Base-by-base conservation (phyloP, 2,888 invertebrate genomes). In the Listrodromus nycthemerus region DNA sequence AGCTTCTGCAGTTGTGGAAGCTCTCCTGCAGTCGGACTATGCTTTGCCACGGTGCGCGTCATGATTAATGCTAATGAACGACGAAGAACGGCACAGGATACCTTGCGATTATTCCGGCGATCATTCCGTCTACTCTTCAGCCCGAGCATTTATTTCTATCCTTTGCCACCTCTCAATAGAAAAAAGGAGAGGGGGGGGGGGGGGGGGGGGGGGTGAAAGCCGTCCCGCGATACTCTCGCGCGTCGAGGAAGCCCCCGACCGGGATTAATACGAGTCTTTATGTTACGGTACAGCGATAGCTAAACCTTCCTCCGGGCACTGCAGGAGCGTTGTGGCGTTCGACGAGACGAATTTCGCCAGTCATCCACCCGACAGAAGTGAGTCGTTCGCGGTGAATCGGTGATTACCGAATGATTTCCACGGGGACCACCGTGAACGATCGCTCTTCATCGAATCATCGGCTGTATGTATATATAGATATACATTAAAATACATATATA, bases 361-460 rank as follows among this genome's bases (percentile, higher is more conserved):
- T 85, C 84, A 85, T 79, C 80, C 80, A 76, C 80, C 80, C 71
- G 83, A 80, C 76, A 76, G 73, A 85, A 85, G 82, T 85, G 82
- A 85, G 82, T 85, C 83, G 83, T 83, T 80, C 80, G 79, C 77
- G 80, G 80, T 82, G 76, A 82, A 82, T 82, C 84, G 82, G 76
- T 80, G 84, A 85, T 82, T 85, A 85, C 82, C 82, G 82, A 85
- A 85, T 82, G 82, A 82, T 82, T 76, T 73, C 79, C 75, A 61
- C 58, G 58, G 58, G 27, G 84, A 85, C 84, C 84, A 85, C 84
- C 84, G 82, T 79, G 84, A 80, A 83, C 71, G 83, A 80, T 73
- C 80, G 78, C 69, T 80, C 80, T 76, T 83, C 76, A 76, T 83
- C 83, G 80, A 80, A 80, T 83, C 80, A 76, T 83, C 80, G 52